Conservation (phyloP, 2,113 vertebrate species). For the Colistium nudipinnis region DNA sequence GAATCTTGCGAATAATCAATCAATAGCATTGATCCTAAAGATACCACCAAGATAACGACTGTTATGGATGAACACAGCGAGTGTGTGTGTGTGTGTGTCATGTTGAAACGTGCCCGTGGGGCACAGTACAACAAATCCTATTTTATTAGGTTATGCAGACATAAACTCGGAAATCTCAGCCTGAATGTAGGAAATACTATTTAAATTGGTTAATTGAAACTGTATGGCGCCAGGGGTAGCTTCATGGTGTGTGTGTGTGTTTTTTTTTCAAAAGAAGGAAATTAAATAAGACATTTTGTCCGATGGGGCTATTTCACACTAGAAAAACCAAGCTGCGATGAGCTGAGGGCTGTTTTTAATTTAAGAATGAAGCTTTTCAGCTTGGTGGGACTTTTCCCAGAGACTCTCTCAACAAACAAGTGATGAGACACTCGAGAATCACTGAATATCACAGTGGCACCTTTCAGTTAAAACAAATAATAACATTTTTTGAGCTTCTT, state of each 20-base stretch:
- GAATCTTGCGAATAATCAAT: background rate
- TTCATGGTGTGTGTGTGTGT: background rate
- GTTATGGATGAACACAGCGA: background rate
- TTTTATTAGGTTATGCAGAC: conserved; percentile 8
- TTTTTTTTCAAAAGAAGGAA: background rate
- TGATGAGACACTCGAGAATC: conserved; percentile 13
- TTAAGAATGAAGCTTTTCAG: conserved; percentile 18
- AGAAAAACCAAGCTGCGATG: conserved; percentile 35
- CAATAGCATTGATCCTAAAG: background rate
- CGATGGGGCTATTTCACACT: conserved; percentile 20
- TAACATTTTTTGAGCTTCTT: conserved; percentile 37
- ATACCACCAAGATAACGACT: background rate
- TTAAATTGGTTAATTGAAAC: conserved; percentile 23
- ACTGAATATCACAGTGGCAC: conserved; percentile 17
- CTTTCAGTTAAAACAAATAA: no score
- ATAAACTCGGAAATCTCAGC: background rate
- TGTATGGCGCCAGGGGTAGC: conserved; percentile 5
- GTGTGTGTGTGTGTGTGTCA: no score
- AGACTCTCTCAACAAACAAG: conserved; percentile 2
- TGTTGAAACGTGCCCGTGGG: background rate
- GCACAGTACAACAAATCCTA: conserved; percentile 8
- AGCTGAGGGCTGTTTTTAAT: conserved; percentile 38
- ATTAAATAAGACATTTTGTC: background rate
- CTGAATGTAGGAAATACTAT: conserved; percentile 14
- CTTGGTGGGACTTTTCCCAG: conserved; percentile 31